Base-by-base conservation (phyloP, 92 coral and sea anemone genomes). In the Palythoa heliodiscus region DNA sequence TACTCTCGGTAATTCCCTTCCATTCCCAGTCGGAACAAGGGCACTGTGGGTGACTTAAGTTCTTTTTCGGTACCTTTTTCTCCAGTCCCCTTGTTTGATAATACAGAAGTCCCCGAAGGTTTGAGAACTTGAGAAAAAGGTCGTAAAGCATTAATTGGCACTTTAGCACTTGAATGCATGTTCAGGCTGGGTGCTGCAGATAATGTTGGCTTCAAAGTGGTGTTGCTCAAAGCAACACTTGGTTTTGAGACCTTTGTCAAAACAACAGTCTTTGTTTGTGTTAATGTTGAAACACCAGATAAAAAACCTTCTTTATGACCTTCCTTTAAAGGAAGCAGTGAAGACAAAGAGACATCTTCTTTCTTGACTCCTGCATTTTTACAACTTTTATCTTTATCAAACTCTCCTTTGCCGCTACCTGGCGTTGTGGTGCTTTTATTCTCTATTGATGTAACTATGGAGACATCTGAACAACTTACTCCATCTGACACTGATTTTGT, bases 21-120 rank as follows among this genome's bases (percentile, higher is more conserved):
- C 91, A 91, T 89, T 29, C 99, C 99, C 57, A 96, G 91, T 60
- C 92, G 92, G 78, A 96, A 96, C 37, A 96, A 78, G 20, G 91
- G 90, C 7, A 81, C 88, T 52, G 47, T 43, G 1, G 86, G 87
- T 70, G 79, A 82, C 57, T 50, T 19, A 39, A 78, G 38, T 48
- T 85, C 68, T 53, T 52, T 48, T 10, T 63, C 83, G 29, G 66
- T 19, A 10, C 23, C 29, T 68, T 24, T 79, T 79, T 64, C 73
- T 79, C n/a, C 57, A 79, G 14, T 1, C 16, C 37, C 35, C 15
- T 48, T 52, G 19, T 29, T 77, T 20, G 67, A 37, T 69, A 70
- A 58, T 66, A 61, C 29, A 40, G 58, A 23, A 22, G 88, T 48
- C 24, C 17, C 52, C 0, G 75, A n/a, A 43, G 76, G 82, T n/a